Conservation (phyloP, 2,113 vertebrate genomes). For the Coracopsis vasa region DNA sequence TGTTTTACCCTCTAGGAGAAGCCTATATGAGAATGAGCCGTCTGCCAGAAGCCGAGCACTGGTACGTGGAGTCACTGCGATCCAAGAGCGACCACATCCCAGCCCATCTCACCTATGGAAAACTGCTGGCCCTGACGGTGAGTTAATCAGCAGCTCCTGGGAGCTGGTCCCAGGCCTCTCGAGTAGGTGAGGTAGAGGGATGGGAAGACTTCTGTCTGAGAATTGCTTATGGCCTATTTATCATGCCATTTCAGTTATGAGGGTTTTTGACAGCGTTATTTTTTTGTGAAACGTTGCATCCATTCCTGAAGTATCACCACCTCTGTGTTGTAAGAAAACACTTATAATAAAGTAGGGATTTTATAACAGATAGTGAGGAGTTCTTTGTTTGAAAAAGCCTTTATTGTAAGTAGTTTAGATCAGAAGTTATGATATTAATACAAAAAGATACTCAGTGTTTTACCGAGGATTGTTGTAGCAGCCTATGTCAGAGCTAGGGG, state of each 20-base stretch:
- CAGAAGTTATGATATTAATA: neutral
- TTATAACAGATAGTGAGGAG: neutral
- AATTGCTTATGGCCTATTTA: neutral
- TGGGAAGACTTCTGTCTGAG: neutral
- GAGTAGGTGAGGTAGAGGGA: neutral
- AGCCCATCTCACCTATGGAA: conserved; percentile 96
- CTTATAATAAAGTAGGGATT: neutral
- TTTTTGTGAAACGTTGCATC: neutral
- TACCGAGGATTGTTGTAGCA: neutral
- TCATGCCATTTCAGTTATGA: neutral
- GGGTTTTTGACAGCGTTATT: neutral
- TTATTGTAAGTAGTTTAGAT: neutral
- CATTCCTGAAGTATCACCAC: neutral
- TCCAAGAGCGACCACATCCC: conserved; percentile 96
- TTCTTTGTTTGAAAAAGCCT: neutral
- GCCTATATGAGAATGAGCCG: conserved; percentile 92
- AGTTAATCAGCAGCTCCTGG: conserved; percentile 41
- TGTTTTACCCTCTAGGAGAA: conserved; percentile 82
- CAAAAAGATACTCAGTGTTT: neutral
- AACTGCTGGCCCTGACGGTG: conserved; percentile 91
- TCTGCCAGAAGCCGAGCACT: conserved; percentile 88
- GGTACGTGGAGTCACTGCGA: conserved; percentile 91
- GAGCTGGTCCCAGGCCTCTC: neutral
- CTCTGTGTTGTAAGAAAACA: neutral
- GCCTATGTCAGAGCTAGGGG: neutral